phyloP scores from a whole-genome alignment of 1,140 invertebrate species.

The Drosophila ironensis region DNA sequence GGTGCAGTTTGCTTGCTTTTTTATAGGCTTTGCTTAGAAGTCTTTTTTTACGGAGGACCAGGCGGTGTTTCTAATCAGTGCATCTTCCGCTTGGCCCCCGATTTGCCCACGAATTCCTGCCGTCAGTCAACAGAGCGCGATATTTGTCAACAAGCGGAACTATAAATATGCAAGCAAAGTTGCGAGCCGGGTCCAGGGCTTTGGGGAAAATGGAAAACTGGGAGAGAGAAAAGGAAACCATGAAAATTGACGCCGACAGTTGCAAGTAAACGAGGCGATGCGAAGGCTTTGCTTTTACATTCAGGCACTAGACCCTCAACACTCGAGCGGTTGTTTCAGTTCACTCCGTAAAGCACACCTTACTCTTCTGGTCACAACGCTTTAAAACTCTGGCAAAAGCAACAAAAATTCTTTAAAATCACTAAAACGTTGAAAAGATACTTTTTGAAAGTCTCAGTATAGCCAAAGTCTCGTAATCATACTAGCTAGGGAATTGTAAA shows the following conservation, averaged over 20 bases:
- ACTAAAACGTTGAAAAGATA: background rate
- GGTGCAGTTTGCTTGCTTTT: slow-evolving; percentile 5
- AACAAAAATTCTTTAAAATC: background rate
- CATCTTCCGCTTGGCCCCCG: slow-evolving; percentile 59
- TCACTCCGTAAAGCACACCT: slow-evolving; percentile 43
- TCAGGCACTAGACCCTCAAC: slow-evolving; percentile 18
- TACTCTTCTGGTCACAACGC: slow-evolving; percentile 48
- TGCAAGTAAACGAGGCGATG: background rate
- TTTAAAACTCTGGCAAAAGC: slow-evolving; percentile 25
- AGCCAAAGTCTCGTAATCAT: background rate
- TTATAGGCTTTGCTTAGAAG: background rate
- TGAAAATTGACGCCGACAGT: background rate
- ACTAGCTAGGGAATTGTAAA: background rate
- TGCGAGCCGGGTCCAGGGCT: background rate
- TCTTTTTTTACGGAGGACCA: slow-evolving; percentile 21
- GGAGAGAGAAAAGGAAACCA: background rate
- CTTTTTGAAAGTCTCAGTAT: background rate
- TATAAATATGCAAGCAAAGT: slow-evolving; percentile 72
- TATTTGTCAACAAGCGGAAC: slow-evolving; percentile 79
- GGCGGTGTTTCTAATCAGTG: slow-evolving; percentile 76
- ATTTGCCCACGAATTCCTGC: background rate
- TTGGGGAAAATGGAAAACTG: background rate
- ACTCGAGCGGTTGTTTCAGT: background rate
- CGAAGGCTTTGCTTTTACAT: slow-evolving; percentile 59
- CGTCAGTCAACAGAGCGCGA: slow-evolving; percentile 70